Conservation (phyloP, 1,140 invertebrate genomes). For the Lepidurus couesii region DNA sequence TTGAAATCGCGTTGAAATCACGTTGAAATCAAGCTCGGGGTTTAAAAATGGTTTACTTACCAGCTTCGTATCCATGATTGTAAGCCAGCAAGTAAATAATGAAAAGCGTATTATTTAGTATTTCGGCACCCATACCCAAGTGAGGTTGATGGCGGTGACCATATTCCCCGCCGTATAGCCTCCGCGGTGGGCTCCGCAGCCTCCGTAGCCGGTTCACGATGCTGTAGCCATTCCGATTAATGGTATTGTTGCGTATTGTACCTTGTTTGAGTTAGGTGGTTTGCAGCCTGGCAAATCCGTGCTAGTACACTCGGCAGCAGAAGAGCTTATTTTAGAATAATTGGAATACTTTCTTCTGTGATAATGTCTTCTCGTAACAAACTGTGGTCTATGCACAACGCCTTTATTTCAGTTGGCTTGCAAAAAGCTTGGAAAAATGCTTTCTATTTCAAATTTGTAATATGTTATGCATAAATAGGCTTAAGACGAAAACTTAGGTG, state of each 20-base stretch:
- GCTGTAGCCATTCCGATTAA: slow-evolving; percentile 80
- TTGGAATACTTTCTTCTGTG: slow-evolving; percentile 78
- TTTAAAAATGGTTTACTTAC: slow-evolving; percentile 66
- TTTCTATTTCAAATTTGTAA: no score
- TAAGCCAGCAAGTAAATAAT: neutral
- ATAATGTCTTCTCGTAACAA: no score
- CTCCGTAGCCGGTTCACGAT: slow-evolving; percentile 56
- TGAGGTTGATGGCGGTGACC: slow-evolving; percentile 70
- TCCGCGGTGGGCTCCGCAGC: slow-evolving; percentile 65
- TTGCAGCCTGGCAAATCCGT: slow-evolving; percentile 70
- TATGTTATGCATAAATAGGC: no score
- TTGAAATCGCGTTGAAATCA: no score
- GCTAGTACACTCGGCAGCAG: slow-evolving; percentile 76
- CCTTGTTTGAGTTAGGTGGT: slow-evolving; percentile 76
- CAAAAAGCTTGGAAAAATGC: no score
- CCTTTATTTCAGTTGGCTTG: no score
- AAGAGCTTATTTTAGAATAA: slow-evolving; percentile 62
- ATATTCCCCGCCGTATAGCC: slow-evolving; percentile 63
- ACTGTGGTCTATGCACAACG: no score
- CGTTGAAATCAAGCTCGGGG: no score
- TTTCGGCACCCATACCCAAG: slow-evolving; percentile 71
- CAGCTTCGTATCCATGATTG: neutral
- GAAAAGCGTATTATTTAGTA: slow-evolving; percentile 51
- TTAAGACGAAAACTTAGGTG: no score
- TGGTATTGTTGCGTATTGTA: slow-evolving; percentile 76